phyloP scores from a whole-genome alignment of 2,113 vertebrate genomes.

The Channa maculata region DNA sequence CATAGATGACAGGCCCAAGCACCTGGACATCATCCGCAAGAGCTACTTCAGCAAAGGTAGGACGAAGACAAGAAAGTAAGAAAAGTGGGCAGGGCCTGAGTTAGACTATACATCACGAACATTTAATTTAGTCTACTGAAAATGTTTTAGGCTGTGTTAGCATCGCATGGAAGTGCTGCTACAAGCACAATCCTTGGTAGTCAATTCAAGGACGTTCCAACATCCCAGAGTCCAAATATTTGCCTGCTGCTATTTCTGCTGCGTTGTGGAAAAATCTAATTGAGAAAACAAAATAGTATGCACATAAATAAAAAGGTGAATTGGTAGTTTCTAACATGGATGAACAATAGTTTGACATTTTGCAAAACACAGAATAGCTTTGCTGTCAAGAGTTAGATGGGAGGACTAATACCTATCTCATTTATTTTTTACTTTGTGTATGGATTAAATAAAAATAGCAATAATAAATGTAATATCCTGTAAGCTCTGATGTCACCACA shows the following conservation, averaged over 20 bases:
- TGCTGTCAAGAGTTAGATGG: no score
- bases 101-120: conserved; percentile 13
- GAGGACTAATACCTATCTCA: no score
- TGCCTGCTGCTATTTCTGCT: background rate
- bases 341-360: no score
- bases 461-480: no score
- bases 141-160: conserved; percentile 10
- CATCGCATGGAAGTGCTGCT: conserved; percentile 1
- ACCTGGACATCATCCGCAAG: conserved; percentile 90
- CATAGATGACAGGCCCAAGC: conserved; percentile 89
- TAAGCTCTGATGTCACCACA: no score
- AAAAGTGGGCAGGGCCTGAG: background rate
- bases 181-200: background rate
- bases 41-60: conserved; percentile 93
- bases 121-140: background rate
- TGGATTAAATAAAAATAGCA: no score
- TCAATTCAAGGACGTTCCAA: background rate
- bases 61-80: background rate
- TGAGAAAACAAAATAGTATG: no score
- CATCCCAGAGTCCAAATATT: background rate
- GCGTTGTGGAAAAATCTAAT: no score
- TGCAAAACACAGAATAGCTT: no score
- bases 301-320: no score
- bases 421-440: no score
- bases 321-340: no score